Base-by-base conservation (phyloP, 2,888 invertebrate species). In the Dynastes hyllus region DNA sequence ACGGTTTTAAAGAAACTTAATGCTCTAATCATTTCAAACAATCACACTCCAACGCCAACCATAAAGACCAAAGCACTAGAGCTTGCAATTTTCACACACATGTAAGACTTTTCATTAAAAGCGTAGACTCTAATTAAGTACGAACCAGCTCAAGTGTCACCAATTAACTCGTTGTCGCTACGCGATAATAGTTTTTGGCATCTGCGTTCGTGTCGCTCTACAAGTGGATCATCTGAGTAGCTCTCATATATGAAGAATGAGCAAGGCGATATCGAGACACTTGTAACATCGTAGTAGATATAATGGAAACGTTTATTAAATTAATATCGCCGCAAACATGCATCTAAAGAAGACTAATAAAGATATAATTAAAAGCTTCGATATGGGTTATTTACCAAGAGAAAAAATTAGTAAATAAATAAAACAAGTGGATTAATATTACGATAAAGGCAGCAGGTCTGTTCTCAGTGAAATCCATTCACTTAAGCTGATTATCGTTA, bases 361-460 rank as follows among this genome's bases (percentile, higher is more conserved):
- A 73, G 73, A 73, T 73, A 73, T 73, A 73, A 73, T 73, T 73
- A 73, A 73, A 73, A 73, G 73, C 61, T 61, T 73, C 58, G 58
- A 73, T 58, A 73, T 45, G 32, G 58, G 51, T 73, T 61, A 58
- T 73, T 58, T 22, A 58, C 32, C 5, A 5, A 37, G 5, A 5
- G 32, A 37, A 37, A 37, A 37, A 13, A 32, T 22, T 40, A 53
- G 45, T 58, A 29, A 73, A 11, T 8, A 45, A 11, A 45, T 11
- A 11, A 45, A 45, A 45, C 11, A 45, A 45, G 45, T 11, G 45
- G 11, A 11, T 22, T 16, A 58, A 45, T 51, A 51, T 53, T 73
- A 4, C 58, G 73, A 73, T 73, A 73, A 61, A 29, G 32, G 29
- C 40, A 73, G n/a, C 55, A 22, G 55, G 27, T 58, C 55, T 58